These are phyloP conservation scores for Macroramphosus scolopax DNA, from an alignment of 2,797 vertebrate genomes.

Conservation along the genomic window DNA sequence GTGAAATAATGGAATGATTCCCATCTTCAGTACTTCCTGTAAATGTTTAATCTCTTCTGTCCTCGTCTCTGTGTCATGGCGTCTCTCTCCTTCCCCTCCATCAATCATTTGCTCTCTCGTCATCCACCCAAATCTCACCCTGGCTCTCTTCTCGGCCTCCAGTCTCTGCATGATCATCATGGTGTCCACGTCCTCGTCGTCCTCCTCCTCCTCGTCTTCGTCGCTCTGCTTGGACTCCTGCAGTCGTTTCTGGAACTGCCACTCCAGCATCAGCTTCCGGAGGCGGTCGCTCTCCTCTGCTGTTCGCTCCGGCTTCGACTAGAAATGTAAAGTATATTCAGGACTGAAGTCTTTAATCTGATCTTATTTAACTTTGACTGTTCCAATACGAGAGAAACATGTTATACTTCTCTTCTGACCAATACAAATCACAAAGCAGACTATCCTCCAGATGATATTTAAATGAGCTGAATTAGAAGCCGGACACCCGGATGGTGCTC, in stretches of 20 bases:
- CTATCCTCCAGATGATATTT: not conserved
- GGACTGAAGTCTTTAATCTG: too few relatives aligned
- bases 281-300: slow-evolving; percentile 94
- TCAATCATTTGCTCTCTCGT: not conserved
- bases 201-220: slow-evolving; percentile 94
- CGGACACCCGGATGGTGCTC: too few relatives aligned
- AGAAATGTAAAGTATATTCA: too few relatives aligned
- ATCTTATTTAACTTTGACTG: too few relatives aligned
- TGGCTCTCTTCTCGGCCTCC: slow-evolving; percentile 95
- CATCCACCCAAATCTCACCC: slow-evolving; percentile 80
- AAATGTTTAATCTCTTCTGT: too few relatives aligned
- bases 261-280: slow-evolving; percentile 96
- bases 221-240: slow-evolving; percentile 96
- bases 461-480: not conserved
- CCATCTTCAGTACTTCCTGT: too few relatives aligned
- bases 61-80: too few relatives aligned
- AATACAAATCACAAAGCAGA: too few relatives aligned
- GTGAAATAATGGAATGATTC: too few relatives aligned
- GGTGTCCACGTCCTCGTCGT: slow-evolving; percentile 94
- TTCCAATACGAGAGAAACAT: too few relatives aligned
- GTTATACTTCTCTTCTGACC: too few relatives aligned
- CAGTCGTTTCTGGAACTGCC: slow-evolving; percentile 98
- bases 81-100: not conserved
- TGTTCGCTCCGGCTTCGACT: slow-evolving; percentile 88
- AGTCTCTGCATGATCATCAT: slow-evolving; percentile 95